Base-by-base conservation (phyloP, 2,888 invertebrate genomes). In the Orchesellides sinensis region DNA sequence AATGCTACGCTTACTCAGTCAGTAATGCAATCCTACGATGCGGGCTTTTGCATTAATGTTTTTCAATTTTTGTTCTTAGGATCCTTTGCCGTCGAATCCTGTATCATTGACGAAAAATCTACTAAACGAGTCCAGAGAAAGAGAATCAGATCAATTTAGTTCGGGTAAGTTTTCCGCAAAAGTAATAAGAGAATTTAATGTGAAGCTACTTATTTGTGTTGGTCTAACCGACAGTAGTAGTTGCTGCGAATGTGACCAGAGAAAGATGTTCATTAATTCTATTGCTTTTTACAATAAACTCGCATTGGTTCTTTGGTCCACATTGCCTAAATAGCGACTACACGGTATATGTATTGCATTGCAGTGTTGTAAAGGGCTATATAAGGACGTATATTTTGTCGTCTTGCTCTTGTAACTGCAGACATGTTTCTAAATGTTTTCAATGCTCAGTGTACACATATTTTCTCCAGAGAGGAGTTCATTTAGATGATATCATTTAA, bases 81-180 rank as follows among this genome's bases (percentile, higher is more conserved):
- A 88, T 74, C 88, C 87, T 52, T 66, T 88, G 56, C 85, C 87
- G 45, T 61, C 84, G 17, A 87, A 88, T 78, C 84, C 83, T 25
- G 84, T 79, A 49, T 75, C 83, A 35, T 72, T 81, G 73, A 80
- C 78, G 68, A 84, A 83, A 72, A 85, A 86, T 59, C 83, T 86
- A 84, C 73, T 83, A 66, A 85, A 85, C 78, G 84, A 84, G 21
- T 80, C 72, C 45, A 66, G 80, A 68, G 83, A 81, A 54, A 74
- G 88, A 80, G 88, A 88, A 63, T 87, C 86, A 21, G 88, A 88
- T 81, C 87, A 88, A 74, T 88, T 88, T 69, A 87, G 88, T 68
- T 87, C 86, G 49, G 87, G 87, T 87, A 84, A 83, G 86, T 19
- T 6, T 61, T n/a, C 6, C 52, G 5, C 21, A n/a, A n/a, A n/a